Percentiles rank a stretch among this genome's conserved stretches.
phyloP scores from a whole-genome alignment of 1,140 invertebrate genomes.

The Sarcophaga bullata region DNA sequence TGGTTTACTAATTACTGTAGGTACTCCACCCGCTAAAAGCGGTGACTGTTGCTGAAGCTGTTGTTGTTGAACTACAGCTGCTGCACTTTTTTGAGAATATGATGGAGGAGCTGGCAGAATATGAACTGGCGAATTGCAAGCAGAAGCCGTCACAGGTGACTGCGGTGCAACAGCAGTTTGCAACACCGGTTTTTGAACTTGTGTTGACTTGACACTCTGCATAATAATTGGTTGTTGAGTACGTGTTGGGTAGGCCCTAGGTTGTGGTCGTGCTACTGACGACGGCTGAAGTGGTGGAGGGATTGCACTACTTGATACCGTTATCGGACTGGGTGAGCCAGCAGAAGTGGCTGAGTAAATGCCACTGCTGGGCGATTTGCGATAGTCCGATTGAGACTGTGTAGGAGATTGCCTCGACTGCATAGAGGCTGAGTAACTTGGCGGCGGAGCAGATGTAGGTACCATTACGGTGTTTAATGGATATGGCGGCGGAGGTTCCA shows the following conservation, averaged over 20 bases:
- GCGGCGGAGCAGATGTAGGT: constrained; percentile 67
- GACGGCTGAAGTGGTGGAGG: constrained; percentile 67
- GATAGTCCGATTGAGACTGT: constrained; percentile 78
- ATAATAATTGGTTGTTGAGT: constrained; percentile 93
- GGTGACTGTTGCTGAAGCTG: constrained; percentile 67
- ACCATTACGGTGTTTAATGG: constrained; percentile 75
- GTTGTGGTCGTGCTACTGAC: constrained; percentile 73
- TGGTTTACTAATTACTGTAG: constrained; percentile 69
- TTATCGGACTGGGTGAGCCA: constrained; percentile 80
- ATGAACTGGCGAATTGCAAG: constrained; percentile 68
- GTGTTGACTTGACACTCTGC: constrained; percentile 95
- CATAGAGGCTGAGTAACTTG: constrained; percentile 85
- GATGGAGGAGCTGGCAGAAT: constrained; percentile 77
- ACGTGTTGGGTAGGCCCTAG: constrained; percentile 79
- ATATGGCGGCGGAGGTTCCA: constrained; percentile 73
- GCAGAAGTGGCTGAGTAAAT: constrained; percentile 84
- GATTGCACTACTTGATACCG: constrained; percentile 72
- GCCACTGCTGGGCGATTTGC: constrained; percentile 74
- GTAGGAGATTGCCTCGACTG: constrained; percentile 88
- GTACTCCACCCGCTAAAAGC: constrained; percentile 56
- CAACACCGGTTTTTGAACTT: constrained; percentile 91
- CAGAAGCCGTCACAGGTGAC: constrained; percentile 71
- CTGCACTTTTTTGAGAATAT: constrained; percentile 70
- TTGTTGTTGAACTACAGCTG: constrained; percentile 73
- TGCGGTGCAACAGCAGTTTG: constrained; percentile 93